Evolutionary conservation across 2,888 invertebrate genomes (phyloP), one percentile per base, ranked within the genome.

Genomic region (Megaustenia siamemsis): DNA sequence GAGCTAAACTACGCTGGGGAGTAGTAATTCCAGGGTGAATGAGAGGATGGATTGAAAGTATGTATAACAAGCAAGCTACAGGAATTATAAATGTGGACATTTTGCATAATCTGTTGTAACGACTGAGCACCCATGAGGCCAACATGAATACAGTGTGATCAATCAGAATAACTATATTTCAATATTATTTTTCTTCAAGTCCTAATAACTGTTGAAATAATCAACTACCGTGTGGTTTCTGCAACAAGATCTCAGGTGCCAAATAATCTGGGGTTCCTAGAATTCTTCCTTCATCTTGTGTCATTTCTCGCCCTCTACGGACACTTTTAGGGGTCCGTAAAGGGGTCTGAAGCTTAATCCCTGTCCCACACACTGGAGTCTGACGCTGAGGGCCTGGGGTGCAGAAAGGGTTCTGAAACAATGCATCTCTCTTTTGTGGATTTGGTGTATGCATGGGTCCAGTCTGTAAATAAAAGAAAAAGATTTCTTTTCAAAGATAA

Each of bases 211-310:
- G n/a, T n/a, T 45, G 45, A 45, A 12, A 12, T 45, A 10, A 45
- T 45, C 15, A 86, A 88, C 89, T 92, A 95, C 95, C 95, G 91
- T 95, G 95, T 69, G 93, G 93, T 89, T 95, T 94, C 95, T 96
- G 96, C 80, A 97, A 94, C 21, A 99, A 95, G 84, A 99, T 95
- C 93, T 99, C 98, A 0, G 98, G 99, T 0, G 98, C 98, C 86
- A 99, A 95, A 94, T 99, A 99, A 94, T 99, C 99, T 0, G 99
- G 98, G n/a, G 99, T 99, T 0, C 99, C 98, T 45, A 98, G 95
- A 87, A 99, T 97, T 86, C 97, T 95, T 90, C 97, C 96, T 91
- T 97, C 97, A 38, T 94, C 90, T 6, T 86, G 86, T n/a, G n/a
- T 35, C 21, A 68, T 21, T 38, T 86, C 86, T 87, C 84, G 88